phyloP scores from a whole-genome alignment of 1,140 invertebrate genomes.

The Archivesica marissinica region DNA sequence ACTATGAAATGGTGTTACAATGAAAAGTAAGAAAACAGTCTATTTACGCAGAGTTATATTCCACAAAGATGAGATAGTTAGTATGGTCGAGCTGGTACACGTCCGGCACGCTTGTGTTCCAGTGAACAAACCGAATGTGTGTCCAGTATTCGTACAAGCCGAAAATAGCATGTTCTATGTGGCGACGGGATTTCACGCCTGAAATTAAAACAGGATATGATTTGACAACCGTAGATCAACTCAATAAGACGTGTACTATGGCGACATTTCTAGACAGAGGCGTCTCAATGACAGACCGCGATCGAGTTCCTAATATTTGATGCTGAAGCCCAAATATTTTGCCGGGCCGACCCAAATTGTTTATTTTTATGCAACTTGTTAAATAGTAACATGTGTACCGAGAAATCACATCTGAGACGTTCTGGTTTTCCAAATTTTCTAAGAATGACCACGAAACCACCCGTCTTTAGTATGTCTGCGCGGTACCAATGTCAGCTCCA shows the following conservation, averaged over 20 bases:
- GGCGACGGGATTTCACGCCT: background rate
- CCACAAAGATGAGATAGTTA: slow-evolving; percentile 51
- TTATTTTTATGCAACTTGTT: no score
- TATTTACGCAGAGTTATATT: background rate
- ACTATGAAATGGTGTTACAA: no score
- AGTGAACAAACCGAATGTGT: slow-evolving; percentile 39
- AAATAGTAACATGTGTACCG: no score
- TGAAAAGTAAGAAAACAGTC: no score
- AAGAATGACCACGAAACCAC: no score
- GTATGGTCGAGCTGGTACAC: slow-evolving; percentile 15
- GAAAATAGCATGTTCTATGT: slow-evolving; percentile 26
- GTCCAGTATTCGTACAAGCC: slow-evolving; percentile 34
- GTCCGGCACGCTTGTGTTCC: slow-evolving; percentile 39
- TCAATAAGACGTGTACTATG: background rate
- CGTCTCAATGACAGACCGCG: background rate
- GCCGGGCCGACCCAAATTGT: no score
- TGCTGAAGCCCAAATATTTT: background rate
- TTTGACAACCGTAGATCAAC: background rate
- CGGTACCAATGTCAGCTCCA: no score
- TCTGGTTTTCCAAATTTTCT: no score
- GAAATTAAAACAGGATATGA: background rate
- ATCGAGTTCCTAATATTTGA: background rate
- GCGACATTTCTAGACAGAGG: background rate
- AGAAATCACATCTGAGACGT: no score
- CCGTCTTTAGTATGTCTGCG: no score